These are phyloP conservation scores for Centropus unirufus DNA, from an alignment of 2,113 vertebrate genomes.

Conservation along the genomic window DNA sequence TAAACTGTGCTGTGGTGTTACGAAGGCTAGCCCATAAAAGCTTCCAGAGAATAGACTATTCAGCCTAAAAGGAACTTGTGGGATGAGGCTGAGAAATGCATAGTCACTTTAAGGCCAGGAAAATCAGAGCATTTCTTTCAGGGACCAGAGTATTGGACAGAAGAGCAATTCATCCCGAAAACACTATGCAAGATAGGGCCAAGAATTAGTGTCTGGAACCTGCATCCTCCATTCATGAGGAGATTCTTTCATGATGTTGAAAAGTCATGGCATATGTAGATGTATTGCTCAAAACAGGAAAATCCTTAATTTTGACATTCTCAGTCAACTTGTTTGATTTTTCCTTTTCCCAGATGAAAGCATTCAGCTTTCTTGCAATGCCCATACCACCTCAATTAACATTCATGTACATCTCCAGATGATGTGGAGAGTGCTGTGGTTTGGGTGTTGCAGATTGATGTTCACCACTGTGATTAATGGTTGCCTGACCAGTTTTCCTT, in stretches of 20 bases:
- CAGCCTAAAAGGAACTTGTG: neutral
- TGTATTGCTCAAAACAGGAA: neutral
- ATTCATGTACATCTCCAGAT: neutral
- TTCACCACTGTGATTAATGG: neutral
- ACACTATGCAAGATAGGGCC: neutral
- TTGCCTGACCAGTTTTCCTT: neutral
- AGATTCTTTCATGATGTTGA: neutral
- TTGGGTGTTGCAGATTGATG: neutral
- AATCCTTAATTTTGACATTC: neutral
- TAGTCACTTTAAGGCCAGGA: neutral
- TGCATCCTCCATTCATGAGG: neutral
- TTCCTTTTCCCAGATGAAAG: neutral
- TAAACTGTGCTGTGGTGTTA: neutral
- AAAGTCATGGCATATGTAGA: neutral
- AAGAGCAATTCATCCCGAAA: neutral
- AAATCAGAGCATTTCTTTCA: neutral
- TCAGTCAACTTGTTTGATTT: neutral
- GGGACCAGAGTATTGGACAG: neutral
- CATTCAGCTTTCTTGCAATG: neutral
- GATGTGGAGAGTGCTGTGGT: rapidly evolving
- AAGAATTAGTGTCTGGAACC: neutral
- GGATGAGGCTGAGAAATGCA: neutral
- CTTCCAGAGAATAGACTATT: neutral
- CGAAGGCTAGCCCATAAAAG: neutral
- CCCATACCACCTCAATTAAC: neutral